Evolutionary conservation across 2,113 vertebrate species (phyloP).

Genomic region (Sorex fumeus): DNA sequence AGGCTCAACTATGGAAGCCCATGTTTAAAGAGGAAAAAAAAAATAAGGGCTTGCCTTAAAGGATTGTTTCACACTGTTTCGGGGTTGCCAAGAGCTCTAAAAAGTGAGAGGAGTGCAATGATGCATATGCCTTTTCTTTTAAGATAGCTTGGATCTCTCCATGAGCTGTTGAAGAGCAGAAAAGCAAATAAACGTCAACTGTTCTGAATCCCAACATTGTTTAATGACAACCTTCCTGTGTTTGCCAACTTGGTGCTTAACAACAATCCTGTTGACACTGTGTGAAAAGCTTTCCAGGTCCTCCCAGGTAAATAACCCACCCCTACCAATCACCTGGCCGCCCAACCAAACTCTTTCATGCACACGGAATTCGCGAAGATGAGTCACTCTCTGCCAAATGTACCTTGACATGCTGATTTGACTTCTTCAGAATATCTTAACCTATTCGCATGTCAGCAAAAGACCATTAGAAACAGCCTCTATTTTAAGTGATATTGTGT

Average conservation of each 20-base stretch:
- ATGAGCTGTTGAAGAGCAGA: constrained; percentile 81
- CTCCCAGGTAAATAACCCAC: constrained; percentile 83
- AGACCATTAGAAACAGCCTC: neutral
- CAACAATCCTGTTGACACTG: constrained; percentile 76
- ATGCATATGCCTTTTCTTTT: constrained; percentile 67
- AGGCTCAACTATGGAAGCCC: constrained; percentile 33
- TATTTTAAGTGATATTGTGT: constrained; percentile 21
- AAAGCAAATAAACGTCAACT: constrained; percentile 87
- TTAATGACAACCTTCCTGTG: constrained; percentile 85
- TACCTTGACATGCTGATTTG: constrained; percentile 59
- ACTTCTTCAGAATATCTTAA: constrained; percentile 27
- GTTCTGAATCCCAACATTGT: constrained; percentile 86
- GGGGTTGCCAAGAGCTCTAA: constrained; percentile 71
- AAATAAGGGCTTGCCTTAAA: neutral
- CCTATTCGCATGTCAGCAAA: constrained; percentile 40
- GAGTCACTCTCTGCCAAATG: constrained; percentile 75
- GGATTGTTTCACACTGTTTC: constrained; percentile 43
- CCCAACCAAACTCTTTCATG: constrained; percentile 63
- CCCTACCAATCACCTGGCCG: constrained; percentile 72
- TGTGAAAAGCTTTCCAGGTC: constrained; percentile 83
- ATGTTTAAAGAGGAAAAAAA: neutral
- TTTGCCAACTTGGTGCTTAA: constrained; percentile 86
- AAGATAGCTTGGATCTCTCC: constrained; percentile 81
- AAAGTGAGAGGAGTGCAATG: constrained; percentile 47
- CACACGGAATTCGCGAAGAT: constrained; percentile 69